phyloP scores from a whole-genome alignment of 2,888 invertebrate genomes.

The Caenorhabditis panamensis region DNA sequence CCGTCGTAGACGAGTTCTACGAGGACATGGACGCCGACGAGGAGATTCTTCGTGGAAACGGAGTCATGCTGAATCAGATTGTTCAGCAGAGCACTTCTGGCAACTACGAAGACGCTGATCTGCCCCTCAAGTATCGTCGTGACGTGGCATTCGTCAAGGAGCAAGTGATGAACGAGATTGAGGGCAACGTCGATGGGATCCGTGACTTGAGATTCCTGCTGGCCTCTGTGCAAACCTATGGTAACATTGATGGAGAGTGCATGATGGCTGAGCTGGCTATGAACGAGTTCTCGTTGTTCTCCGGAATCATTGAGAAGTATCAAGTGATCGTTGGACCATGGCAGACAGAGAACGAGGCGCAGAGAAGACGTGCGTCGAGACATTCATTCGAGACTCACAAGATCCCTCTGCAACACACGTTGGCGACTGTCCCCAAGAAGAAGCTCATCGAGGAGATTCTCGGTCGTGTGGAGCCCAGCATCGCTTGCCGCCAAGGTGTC shows the following conservation, averaged over 20 bases:
- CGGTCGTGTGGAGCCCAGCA: conserved; percentile 69
- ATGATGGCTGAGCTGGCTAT: conserved; percentile 72
- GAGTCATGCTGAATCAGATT: conserved; percentile 60
- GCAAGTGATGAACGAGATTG: conserved; percentile 31
- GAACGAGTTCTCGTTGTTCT: too few relatives aligned
- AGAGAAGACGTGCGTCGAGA: too few relatives aligned
- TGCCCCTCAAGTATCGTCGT: conserved; percentile 57
- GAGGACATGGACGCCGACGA: conserved; percentile 60
- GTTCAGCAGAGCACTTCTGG: conserved; percentile 48
- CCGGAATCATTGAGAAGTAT: too few relatives aligned
- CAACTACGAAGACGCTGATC: conserved; percentile 55
- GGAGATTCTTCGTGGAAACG: conserved; percentile 56
- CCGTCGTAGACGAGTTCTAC: conserved; percentile 53
- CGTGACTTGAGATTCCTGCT: conserved; percentile 69
- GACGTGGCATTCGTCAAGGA: conserved; percentile 60
- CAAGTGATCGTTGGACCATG: too few relatives aligned
- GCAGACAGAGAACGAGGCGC: too few relatives aligned
- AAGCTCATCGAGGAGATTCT: conserved; percentile 70
- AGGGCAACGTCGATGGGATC: conserved; percentile 59
- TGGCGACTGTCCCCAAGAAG: conserved; percentile 53
- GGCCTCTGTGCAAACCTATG: conserved; percentile 71
- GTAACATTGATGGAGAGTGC: conserved; percentile 68
- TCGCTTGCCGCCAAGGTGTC: conserved; percentile 69
- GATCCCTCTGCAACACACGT: conserved; percentile 51
- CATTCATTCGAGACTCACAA: too few relatives aligned